These are phyloP conservation scores for Xyrichtys novacula DNA, from an alignment of 2,797 vertebrate species.

Conservation along the genomic window DNA sequence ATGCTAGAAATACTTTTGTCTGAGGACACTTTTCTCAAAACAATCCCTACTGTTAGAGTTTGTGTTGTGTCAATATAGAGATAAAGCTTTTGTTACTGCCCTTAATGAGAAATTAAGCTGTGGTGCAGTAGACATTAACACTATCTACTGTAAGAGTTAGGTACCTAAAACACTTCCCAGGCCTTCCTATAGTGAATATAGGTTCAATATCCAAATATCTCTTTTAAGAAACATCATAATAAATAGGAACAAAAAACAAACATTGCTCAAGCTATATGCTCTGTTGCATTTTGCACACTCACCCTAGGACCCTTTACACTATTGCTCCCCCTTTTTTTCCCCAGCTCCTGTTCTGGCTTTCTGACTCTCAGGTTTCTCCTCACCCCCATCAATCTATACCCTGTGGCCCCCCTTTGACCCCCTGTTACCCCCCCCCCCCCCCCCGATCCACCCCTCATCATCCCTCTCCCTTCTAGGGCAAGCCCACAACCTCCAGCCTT, in stretches of 20 bases:
- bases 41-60: not conserved
- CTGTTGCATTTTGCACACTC: slow-evolving; percentile 52
- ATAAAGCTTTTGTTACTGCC: slow-evolving; percentile 1
- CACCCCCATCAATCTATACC: slow-evolving; percentile 25
- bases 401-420: slow-evolving; percentile 72
- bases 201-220: too few relatives aligned
- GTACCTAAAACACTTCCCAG: too few relatives aligned
- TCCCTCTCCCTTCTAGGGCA: slow-evolving; percentile 71
- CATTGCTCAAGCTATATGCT: slow-evolving; percentile 41
- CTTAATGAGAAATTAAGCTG: slow-evolving; percentile 1
- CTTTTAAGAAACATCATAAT: too few relatives aligned
- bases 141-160: too few relatives aligned
- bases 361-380: slow-evolving; percentile 76
- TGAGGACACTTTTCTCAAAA: too few relatives aligned
- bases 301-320: slow-evolving; percentile 43
- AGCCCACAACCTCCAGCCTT: slow-evolving; percentile 71
- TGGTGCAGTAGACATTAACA: too few relatives aligned
- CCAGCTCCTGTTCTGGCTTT: slow-evolving; percentile 82
- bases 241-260: slow-evolving; percentile 48
- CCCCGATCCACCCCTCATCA: too few relatives aligned
- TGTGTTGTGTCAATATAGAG: not conserved
- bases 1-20: too few relatives aligned
- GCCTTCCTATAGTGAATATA: too few relatives aligned
- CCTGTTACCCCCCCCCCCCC: slow-evolving; percentile 60
- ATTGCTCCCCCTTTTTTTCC: slow-evolving; percentile 35